Conservation (phyloP, 2,797 vertebrate genomes). For the Sebastes flavidus region DNA sequence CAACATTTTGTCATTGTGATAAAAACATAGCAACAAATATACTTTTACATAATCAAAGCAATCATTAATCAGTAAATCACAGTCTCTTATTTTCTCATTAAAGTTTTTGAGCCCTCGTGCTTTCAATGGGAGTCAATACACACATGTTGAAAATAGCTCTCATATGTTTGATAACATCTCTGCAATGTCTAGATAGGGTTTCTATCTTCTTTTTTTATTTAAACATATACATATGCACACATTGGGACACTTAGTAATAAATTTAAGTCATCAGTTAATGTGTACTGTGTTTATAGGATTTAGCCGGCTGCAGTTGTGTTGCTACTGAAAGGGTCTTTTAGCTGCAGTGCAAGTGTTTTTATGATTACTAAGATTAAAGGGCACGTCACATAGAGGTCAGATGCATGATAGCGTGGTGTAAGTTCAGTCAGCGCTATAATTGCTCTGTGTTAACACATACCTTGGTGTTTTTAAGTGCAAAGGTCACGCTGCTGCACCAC, state of each 20-base stretch:
- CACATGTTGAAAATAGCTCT: slow-evolving; percentile 20
- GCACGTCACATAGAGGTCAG: slow-evolving; percentile 39
- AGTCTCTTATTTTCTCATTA: neutral
- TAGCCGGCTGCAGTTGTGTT: neutral
- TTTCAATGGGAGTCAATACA: neutral
- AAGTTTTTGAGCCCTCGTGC: neutral
- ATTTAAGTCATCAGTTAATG: neutral
- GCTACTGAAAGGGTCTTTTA: slow-evolving; percentile 15
- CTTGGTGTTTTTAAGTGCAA: slow-evolving; percentile 70
- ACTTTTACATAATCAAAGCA: neutral
- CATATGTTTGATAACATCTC: slow-evolving; percentile 5
- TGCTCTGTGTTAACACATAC: slow-evolving; percentile 55
- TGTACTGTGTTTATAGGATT: neutral
- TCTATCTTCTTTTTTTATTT: neutral
- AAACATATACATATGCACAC: neutral
- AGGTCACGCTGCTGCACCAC: slow-evolving; percentile 58
- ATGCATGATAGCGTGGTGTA: slow-evolving; percentile 51
- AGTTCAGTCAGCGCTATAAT: slow-evolving; percentile 58
- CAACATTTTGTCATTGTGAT: neutral
- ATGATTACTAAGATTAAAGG: slow-evolving; percentile 67
- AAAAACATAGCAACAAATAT: neutral
- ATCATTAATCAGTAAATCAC: neutral
- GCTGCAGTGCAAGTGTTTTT: slow-evolving; percentile 58
- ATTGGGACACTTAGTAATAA: neutral
- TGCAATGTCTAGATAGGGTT: neutral